A percentile compares a stretch with the other conserved stretches of the same genome.
Conservation (phyloP, 2,797 vertebrate genomes). For the Alca torda region DNA sequence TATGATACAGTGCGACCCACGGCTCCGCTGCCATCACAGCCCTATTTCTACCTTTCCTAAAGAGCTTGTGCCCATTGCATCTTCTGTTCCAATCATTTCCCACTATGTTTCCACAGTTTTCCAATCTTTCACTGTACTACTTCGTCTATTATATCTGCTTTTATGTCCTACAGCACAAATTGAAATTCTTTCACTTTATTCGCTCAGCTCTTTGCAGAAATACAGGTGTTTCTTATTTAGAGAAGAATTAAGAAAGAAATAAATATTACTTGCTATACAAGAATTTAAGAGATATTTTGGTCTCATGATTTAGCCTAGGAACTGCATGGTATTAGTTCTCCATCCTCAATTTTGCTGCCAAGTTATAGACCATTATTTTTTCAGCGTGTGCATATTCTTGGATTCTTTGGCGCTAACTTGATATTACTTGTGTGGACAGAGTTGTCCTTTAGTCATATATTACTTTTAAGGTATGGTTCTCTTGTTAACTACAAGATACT, state of each 20-base stretch:
- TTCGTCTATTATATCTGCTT: neutral
- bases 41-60: neutral
- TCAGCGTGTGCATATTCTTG: neutral
- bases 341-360: neutral
- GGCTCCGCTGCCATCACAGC: neutral
- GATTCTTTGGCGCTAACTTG: neutral
- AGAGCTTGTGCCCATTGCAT: neutral
- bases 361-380: neutral
- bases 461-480: neutral
- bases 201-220: neutral
- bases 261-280: neutral
- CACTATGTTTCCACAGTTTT: neutral
- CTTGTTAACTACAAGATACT: constrained; percentile 65
- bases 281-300: neutral
- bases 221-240: neutral
- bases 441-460: neutral
- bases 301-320: neutral
- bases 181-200: neutral
- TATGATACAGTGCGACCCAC: neutral
- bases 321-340: neutral
- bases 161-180: neutral
- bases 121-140: neutral
- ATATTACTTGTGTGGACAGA: neutral
- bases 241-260: neutral
- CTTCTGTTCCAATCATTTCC: neutral